Conservation (phyloP, 2,797 vertebrate genomes). For the Rhynchonycteris naso region DNA sequence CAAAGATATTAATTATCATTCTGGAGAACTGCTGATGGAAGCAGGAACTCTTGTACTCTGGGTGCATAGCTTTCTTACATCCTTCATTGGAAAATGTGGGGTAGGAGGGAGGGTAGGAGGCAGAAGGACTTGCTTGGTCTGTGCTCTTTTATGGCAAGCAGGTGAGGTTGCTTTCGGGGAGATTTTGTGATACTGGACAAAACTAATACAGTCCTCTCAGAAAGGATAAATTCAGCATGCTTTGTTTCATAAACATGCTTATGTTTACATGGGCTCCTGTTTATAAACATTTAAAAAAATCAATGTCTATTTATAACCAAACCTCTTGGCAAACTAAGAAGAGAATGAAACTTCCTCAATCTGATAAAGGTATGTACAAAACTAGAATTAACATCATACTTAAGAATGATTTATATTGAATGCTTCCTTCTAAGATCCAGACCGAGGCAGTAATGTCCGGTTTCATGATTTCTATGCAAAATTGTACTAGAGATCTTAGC, state of each 20-base stretch:
- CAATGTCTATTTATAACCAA: not conserved
- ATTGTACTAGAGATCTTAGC: not conserved
- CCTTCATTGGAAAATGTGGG: not conserved
- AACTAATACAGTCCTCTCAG: not conserved
- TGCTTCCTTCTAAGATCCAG: not conserved
- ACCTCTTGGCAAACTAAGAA: not conserved
- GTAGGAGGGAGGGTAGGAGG: not conserved
- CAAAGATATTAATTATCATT: not conserved
- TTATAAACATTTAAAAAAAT: constrained; percentile 3
- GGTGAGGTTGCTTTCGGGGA: not conserved
- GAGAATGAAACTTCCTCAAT: not conserved
- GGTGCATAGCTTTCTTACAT: not conserved
- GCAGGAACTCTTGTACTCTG: not conserved
- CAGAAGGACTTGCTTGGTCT: not conserved
- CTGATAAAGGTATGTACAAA: not conserved
- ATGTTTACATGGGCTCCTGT: constrained; percentile 15
- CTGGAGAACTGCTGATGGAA: not conserved
- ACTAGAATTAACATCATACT: not conserved
- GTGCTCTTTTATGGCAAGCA: not conserved
- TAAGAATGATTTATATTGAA: not conserved
- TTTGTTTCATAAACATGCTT: not conserved
- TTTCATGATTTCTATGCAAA: not conserved
- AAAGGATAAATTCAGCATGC: not conserved
- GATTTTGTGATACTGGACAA: not conserved
- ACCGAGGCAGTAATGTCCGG: not conserved